Evolutionary conservation across 2,888 invertebrate genomes (phyloP).

Genomic region (Tolmerus cingulatus): DNA sequence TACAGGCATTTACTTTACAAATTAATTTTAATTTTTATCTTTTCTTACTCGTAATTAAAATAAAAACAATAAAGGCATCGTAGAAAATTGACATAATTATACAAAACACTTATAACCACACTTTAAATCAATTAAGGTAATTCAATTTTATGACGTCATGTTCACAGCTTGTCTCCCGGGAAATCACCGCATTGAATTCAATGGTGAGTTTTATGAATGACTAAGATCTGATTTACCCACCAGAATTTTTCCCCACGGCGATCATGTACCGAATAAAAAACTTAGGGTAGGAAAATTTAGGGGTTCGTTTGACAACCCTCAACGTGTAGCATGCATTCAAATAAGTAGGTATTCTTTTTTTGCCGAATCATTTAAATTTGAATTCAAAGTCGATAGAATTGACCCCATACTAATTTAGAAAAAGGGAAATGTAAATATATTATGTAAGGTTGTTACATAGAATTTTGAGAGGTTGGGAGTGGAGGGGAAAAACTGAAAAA

Average conservation of each 20-base stretch:
- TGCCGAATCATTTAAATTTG: background rate
- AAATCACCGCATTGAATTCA: background rate
- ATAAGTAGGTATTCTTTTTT: background rate
- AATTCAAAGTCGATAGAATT: background rate
- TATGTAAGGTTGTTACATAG: too few relatives aligned
- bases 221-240: background rate
- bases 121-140: background rate
- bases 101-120: background rate
- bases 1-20: background rate
- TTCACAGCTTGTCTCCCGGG: background rate
- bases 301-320: background rate
- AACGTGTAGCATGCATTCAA: background rate
- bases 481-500: too few relatives aligned
- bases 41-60: background rate
- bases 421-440: background rate
- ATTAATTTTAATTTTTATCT: background rate
- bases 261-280: background rate
- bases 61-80: too few relatives aligned
- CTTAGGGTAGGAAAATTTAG: background rate
- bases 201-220: background rate
- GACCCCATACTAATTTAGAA: background rate
- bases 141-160: background rate
- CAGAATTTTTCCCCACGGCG: background rate
- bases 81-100: too few relatives aligned
- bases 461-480: too few relatives aligned